Base-by-base conservation (phyloP, 1,140 invertebrate species). In the Bacillus rossius region DNA sequence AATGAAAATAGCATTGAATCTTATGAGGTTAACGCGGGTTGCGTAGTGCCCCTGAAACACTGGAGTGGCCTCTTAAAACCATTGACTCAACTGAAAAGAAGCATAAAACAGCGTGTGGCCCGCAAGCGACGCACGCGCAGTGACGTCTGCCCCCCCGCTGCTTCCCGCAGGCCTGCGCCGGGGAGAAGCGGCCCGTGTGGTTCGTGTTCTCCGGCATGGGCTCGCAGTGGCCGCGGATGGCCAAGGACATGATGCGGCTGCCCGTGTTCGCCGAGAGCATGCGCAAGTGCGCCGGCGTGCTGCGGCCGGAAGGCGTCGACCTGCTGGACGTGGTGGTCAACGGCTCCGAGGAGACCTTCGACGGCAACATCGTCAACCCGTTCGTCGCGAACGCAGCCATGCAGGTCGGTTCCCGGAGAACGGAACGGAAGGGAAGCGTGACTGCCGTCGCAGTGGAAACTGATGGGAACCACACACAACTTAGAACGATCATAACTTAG, bases 161-260 rank as follows among this genome's bases (percentile, higher is more conserved):
- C 82, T 48, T 74, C 84, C n/a, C 84, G 84, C 66, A 84, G 81
- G 62, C 73, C 66, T 47, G 75, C 4, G 41, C 78, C 0, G 84
- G 81, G 0, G 74, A 80, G 5, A 77, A 77, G 55, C 73, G 83
- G 61, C 89, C 91, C 16, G 75, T 96, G 0, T 94, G 91, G 80
- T 93, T 89, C 73, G 83, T 96, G 8, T 97, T 93, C 74, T 88
- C 92, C 60, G 92, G 92, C 49, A 92, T 96, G 89, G 92, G 92
- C 4, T 87, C 87, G 0, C 91, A 96, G 67, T 96, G 92, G 92
- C 69, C 81, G 23, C 84, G 87, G 45, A 94, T 96, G 91, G 91
- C 86, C 17, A 73, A 79, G 26, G 74, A 78, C 14, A 73, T 91
- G 58, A 78, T 89, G 75, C 74, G 79, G 49, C 79, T 95, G 23